Percentiles rank a stretch among this genome's conserved stretches.
These are phyloP conservation scores for Psammodynastes pulverulentus DNA, from an alignment of 2,113 vertebrate genomes.

Conservation along the genomic window DNA sequence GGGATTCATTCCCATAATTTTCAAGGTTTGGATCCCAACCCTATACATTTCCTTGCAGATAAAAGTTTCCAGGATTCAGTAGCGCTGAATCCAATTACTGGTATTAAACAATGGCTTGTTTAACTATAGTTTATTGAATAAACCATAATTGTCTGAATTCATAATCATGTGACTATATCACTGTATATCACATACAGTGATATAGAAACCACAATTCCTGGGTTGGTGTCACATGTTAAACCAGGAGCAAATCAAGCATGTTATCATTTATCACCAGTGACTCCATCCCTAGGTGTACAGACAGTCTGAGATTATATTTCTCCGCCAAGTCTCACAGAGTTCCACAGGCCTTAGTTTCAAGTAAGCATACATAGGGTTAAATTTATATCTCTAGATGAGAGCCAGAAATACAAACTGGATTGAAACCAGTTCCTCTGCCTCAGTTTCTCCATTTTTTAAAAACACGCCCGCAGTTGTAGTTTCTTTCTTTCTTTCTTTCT, in stretches of 20 bases:
- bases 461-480: neutral
- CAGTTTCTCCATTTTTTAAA: neutral
- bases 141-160: neutral
- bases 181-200: neutral
- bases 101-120: neutral
- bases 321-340: neutral
- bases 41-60: neutral
- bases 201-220: neutral
- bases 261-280: neutral
- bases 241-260: neutral
- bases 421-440: neutral
- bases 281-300: neutral
- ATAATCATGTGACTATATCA: neutral
- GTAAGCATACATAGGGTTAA: no score
- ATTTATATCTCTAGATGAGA: neutral
- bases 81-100: neutral
- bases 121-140: neutral
- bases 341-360: neutral
- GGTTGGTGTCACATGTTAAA: neutral
- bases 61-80: neutral
- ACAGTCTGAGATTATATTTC: neutral
- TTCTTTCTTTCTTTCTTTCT: no score
- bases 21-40: neutral
- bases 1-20: neutral
- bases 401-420: neutral